A percentile compares a stretch with the other conserved stretches of the same genome.
These are phyloP conservation scores for Chascanopsetta lugubris DNA, from an alignment of 2,113 vertebrate species.

Conservation along the genomic window DNA sequence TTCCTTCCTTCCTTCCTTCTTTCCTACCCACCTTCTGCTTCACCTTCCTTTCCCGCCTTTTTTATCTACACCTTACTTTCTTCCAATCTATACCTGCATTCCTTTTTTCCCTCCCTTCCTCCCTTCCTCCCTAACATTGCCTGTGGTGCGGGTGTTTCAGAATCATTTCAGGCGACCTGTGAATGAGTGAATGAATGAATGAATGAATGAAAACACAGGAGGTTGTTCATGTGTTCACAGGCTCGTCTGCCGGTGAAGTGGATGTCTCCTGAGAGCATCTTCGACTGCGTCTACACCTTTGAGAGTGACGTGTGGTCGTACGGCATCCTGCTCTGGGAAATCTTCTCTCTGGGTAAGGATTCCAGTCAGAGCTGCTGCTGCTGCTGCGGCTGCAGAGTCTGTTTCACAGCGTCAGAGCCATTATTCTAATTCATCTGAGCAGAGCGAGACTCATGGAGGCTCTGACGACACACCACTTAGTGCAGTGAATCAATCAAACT, in stretches of 20 bases:
- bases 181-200: no score
- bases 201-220: neutral
- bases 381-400: slow-evolving; percentile 1
- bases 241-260: slow-evolving; percentile 98
- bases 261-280: slow-evolving; percentile 99
- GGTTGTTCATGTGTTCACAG: slow-evolving; percentile 69
- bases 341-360: slow-evolving; percentile 93
- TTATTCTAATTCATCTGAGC: slow-evolving; percentile 22
- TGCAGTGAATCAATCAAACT: slow-evolving; percentile 16
- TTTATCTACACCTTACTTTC: no score
- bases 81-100: no score
- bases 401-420: slow-evolving; percentile 14
- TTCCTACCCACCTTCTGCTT: no score
- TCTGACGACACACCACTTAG: slow-evolving; percentile 33
- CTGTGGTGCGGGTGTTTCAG: no score
- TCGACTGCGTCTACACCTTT: slow-evolving; percentile 95
- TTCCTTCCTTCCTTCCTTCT: no score
- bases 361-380: slow-evolving; percentile 26
- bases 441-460: slow-evolving; percentile 9
- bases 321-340: slow-evolving; percentile 96
- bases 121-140: no score
- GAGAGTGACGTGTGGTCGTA: slow-evolving; percentile 99
- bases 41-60: no score
- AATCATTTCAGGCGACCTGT: no score
- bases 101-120: no score